Base-by-base conservation (phyloP, 2,888 invertebrate genomes). In the Sesia apiformis region DNA sequence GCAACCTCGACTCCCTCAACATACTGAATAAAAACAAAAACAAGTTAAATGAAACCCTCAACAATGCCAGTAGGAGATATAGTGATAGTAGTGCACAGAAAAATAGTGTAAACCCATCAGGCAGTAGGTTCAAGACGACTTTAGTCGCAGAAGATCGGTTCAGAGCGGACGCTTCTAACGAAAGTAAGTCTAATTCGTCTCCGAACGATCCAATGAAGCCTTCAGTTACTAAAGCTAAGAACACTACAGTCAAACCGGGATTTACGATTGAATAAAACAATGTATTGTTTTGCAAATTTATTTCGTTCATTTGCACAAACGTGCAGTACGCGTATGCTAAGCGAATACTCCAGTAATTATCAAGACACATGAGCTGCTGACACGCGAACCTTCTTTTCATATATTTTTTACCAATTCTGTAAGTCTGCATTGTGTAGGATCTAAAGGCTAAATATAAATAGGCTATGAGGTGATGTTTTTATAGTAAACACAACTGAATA, bases 51-150 rank as follows among this genome's bases (percentile, higher is more conserved):
- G 83, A 85, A n/a, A 55, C 78, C 5, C 60, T 85, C 1, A 86
- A 86, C 57, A 83, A 83, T 55, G 83, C 78, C 3, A 81, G 80
- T 59, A 76, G 86, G 56, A 71, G 86, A 62, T 84, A 78, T 56
- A 86, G 85, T 58, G 88, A 88, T 50, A 78, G 84, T 62, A 78
- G 79, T 57, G 80, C 86, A 46, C 81, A 76, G 62, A 87, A 81
- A 60, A 76, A 68, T 60, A 80, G 72, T 58, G 41, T 66, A 3
- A 69, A 57, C 52, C 58, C 73, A 3, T 64, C 70, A 2, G 72
- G 74, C 52, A 87, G 79, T 66, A 72, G 89, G 58, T 89, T 89
- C 59, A 89, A 78, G 42, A 89, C 87, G 0, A 89, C 87, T 0
- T 61, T 84, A 53, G 87, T 89, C 3, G 66, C 76, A 0, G 87